phyloP scores from a whole-genome alignment of 2,888 invertebrate genomes.

The Encarsia formosa region DNA sequence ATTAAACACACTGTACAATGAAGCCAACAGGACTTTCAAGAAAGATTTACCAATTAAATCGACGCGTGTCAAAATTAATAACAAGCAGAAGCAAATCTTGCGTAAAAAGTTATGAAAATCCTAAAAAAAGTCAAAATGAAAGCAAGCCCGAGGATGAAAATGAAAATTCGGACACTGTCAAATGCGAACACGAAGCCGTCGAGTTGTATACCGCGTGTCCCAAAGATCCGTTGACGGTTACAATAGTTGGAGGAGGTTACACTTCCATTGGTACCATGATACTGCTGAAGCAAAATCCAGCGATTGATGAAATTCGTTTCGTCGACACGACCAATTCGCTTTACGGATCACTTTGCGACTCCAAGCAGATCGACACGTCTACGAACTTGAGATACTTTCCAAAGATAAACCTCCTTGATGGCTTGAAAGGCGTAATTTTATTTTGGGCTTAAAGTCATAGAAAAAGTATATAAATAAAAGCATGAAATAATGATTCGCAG shows the following conservation, averaged over 20 bases:
- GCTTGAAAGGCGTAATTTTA: conserved; percentile 33
- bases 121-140: no score
- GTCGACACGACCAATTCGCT: conserved; percentile 36
- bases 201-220: conserved; percentile 9
- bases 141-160: no score
- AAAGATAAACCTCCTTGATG: conserved; percentile 31
- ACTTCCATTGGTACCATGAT: conserved; percentile 36
- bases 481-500: no score
- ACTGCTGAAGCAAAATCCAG: conserved; percentile 41
- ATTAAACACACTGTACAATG: no score
- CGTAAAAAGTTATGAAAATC: no score
- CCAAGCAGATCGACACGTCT: conserved; percentile 38
- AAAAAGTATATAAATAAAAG: no score
- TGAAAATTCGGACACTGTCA: conserved; percentile 19
- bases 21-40: no score
- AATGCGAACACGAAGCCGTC: conserved; percentile 18
- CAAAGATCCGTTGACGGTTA: conserved; percentile 26
- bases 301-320: conserved; percentile 37
- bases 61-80: no score
- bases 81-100: no score
- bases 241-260: conserved; percentile 41
- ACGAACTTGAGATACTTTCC: conserved; percentile 36
- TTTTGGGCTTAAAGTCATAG: no score
- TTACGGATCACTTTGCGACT: conserved; percentile 32
- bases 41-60: no score